A percentile compares a stretch with the other conserved stretches of the same genome.
These are phyloP conservation scores for Pectinophora gossypiella DNA, from an alignment of 1,140 invertebrate genomes.

Conservation along the genomic window DNA sequence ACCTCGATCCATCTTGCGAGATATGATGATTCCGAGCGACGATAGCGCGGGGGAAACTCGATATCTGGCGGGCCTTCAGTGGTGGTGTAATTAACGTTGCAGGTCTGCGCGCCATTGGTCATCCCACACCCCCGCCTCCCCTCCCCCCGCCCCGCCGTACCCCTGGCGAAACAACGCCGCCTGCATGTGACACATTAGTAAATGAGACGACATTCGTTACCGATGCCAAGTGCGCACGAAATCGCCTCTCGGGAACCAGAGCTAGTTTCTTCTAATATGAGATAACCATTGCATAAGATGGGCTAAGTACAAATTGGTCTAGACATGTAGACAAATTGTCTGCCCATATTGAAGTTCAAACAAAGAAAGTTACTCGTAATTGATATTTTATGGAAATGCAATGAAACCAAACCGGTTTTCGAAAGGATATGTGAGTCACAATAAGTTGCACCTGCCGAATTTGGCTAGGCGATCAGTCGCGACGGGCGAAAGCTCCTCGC, in stretches of 20 bases:
- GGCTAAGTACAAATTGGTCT: too few relatives aligned
- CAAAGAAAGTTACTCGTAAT: neutral
- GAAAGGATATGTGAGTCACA: neutral
- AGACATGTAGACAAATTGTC: neutral
- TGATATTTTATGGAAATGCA: neutral
- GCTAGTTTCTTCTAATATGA: too few relatives aligned
- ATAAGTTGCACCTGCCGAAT: constrained; percentile 14
- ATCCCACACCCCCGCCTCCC: constrained; percentile 26
- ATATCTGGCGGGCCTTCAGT: constrained; percentile 9
- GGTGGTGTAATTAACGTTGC: constrained; percentile 36
- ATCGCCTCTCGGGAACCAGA: neutral
- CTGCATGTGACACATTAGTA: constrained; percentile 73
- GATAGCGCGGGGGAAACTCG: neutral
- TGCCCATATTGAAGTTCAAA: neutral
- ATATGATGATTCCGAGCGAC: neutral
- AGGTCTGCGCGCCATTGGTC: constrained; percentile 43
- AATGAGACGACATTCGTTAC: constrained; percentile 73
- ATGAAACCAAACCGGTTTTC: neutral
- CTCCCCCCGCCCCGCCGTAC: constrained; percentile 12
- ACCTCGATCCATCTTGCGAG: neutral
- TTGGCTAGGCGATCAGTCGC: constrained; percentile 15
- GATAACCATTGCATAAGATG: too few relatives aligned
- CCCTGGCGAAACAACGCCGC: constrained; percentile 62
- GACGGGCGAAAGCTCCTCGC: constrained; percentile 25
- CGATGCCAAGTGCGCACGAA: constrained; percentile 8